phyloP scores from a whole-genome alignment of 2,113 vertebrate genomes.

The Pituophis catenifer region DNA sequence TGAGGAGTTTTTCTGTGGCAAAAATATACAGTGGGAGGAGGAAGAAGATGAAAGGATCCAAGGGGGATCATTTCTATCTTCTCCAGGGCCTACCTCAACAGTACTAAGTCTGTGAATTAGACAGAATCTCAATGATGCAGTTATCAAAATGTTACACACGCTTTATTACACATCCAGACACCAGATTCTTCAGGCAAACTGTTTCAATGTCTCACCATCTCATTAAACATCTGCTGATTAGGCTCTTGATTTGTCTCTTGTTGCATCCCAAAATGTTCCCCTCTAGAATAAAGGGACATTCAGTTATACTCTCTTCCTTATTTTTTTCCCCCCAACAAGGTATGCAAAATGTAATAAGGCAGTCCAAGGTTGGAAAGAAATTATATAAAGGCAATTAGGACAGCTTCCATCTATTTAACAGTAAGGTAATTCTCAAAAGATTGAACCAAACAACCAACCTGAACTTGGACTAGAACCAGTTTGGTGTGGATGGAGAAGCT shows the following conservation, averaged over 20 bases:
- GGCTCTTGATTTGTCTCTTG: background rate
- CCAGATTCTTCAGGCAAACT: background rate
- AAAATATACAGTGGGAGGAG: background rate
- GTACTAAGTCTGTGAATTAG: background rate
- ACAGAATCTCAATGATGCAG: background rate
- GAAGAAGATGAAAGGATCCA: background rate
- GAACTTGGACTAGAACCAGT: background rate
- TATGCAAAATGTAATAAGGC: background rate
- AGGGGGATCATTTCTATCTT: background rate
- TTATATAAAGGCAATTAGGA: background rate
- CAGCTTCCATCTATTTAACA: background rate
- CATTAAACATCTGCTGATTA: background rate
- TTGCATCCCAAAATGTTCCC: background rate
- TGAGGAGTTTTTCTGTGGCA: background rate
- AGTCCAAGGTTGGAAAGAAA: background rate
- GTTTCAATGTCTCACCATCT: background rate
- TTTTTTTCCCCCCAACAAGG: background rate
- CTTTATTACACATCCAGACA: background rate
- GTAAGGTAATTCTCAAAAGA: background rate
- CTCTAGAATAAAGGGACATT: background rate
- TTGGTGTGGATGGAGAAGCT: background rate
- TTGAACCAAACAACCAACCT: background rate
- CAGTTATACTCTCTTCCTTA: background rate
- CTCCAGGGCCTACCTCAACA: background rate
- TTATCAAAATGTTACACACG: background rate